Evolutionary conservation across 1,140 invertebrate genomes (phyloP).

Genomic region (Diploscapter pachys): DNA sequence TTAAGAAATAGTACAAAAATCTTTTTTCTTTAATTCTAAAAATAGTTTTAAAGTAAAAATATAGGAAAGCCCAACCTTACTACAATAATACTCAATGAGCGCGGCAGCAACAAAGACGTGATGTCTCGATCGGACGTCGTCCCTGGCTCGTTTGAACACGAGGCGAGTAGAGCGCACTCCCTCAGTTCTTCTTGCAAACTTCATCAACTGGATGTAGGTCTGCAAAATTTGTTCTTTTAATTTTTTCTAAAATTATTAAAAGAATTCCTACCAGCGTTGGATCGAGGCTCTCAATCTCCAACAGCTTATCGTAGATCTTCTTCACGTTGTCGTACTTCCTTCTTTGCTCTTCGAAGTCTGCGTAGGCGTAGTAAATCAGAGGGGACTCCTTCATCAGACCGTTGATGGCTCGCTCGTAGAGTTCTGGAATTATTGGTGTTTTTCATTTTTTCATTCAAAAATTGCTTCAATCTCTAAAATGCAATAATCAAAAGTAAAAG

Average conservation of each 20-base stretch:
- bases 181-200: conserved; percentile 90
- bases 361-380: conserved; percentile 92
- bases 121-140: conserved; percentile 79
- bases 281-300: conserved; percentile 83
- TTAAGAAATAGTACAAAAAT: no score
- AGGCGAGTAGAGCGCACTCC: conserved; percentile 90
- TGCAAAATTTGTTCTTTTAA: conserved; percentile 27
- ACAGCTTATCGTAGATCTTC: conserved; percentile 86
- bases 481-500: conserved; percentile 5
- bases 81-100: conserved; percentile 98
- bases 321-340: conserved; percentile 96
- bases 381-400: conserved; percentile 81
- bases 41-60: no score
- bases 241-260: conserved; percentile 9
- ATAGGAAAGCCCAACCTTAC: conserved; percentile 67
- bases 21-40: no score
- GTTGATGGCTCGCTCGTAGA: conserved; percentile 84
- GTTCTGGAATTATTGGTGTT: conserved; percentile 65
- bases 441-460: conserved; percentile 8
- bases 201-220: conserved; percentile 98
- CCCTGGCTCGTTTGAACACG: conserved; percentile 89
- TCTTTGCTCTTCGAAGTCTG: conserved; percentile 94
- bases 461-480: conserved; percentile 23
- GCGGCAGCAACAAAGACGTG: conserved; percentile 94
- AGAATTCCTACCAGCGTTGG: conserved; percentile 77